Base-by-base conservation (phyloP, 2,113 vertebrate genomes). In the Mugil cephalus region DNA sequence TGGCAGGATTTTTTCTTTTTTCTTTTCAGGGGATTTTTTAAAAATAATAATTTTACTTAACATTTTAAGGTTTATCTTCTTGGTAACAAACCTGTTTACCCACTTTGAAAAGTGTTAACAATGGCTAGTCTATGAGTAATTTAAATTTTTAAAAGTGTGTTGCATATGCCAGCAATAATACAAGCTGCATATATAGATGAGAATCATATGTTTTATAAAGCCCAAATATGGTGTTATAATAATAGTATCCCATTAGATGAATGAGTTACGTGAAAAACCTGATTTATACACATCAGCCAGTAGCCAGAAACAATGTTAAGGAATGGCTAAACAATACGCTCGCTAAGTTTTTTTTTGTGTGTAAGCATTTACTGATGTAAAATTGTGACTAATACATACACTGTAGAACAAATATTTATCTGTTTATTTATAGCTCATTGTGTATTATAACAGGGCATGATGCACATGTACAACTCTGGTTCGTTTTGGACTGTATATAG, bases 401-500 rank as follows among this genome's bases (percentile, higher is more conserved):
- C 61, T 66, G 18, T 73, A 62, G 74, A 75, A 77, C 21, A 7
- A 66, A 56, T 65, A 51, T 13, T 67, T 46, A 47, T 11, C 30
- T 69, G 56, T 73, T 76, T 59, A 45, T 82, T 74, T 74, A 78
- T 82, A 50, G 30, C 69, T 65, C 71, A 36, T 24, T 81, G 45
- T 83, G 51, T 69, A 77, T 75, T 66, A 65, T 50, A 72, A 63
- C 47, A 42, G 58, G 56, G 74, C 69, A 74, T 77, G 56, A 34
- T 68, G 47, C 53, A 74, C 69, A 79, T 47, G 40, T 75, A 53
- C 40, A 35, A 45, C 53, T 86, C 65, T 59, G 42, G 13, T 79
- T 69, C 42, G 17, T 78, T 80, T 78, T 60, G 35, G 74, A 75
- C 40, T 89, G 77, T 90, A 87, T 60, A 87, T 82, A 80, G 83